Evolutionary conservation across 2,888 invertebrate genomes (phyloP).

Genomic region (Lasioglossum zephyrum): DNA sequence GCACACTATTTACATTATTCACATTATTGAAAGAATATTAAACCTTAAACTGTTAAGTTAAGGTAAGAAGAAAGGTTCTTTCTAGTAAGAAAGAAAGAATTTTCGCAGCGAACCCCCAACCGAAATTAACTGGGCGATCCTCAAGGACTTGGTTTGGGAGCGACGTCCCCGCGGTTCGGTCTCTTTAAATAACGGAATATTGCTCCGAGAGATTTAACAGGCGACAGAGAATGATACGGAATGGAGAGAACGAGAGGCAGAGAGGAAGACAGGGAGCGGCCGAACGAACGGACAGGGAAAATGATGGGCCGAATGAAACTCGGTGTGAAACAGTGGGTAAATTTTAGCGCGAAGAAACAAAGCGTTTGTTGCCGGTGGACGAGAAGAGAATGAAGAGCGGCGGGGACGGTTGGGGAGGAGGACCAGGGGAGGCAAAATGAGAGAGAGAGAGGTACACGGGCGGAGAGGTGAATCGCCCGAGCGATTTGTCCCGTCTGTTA

Average conservation of each 20-base stretch:
- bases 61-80: no score
- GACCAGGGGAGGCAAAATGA: slow-evolving; percentile 52
- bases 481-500: slow-evolving; percentile 85
- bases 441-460: slow-evolving; percentile 25
- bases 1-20: no score
- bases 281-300: slow-evolving; percentile 38
- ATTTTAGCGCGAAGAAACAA: slow-evolving; percentile 70
- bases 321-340: slow-evolving; percentile 59
- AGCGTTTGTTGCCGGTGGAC: slow-evolving; percentile 63
- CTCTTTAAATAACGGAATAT: slow-evolving; percentile 41
- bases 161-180: not conserved
- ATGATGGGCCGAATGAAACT: slow-evolving; percentile 57
- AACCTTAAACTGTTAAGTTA: no score
- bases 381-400: slow-evolving; percentile 72
- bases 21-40: no score
- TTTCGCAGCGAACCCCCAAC: not conserved
- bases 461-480: slow-evolving; percentile 78
- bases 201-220: slow-evolving; percentile 42
- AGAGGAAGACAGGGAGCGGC: not conserved
- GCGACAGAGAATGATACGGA: not conserved
- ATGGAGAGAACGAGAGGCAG: not conserved
- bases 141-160: not conserved
- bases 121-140: not conserved
- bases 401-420: slow-evolving; percentile 50
- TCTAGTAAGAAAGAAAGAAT: no score